phyloP scores from a whole-genome alignment of 2,888 invertebrate species.

The Harpalus rufipes region DNA sequence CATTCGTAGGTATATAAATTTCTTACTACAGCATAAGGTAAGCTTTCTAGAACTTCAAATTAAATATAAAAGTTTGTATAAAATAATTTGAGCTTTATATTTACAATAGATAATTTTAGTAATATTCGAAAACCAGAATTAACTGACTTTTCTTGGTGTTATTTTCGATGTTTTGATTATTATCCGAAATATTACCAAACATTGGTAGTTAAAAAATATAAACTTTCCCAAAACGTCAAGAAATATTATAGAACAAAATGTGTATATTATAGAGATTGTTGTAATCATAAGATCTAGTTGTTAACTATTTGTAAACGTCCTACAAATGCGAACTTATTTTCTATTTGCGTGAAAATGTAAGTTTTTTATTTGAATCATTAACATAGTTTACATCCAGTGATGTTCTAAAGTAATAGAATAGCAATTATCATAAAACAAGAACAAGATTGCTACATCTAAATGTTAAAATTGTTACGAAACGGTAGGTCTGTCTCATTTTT shows the following conservation, averaged over 20 bases:
- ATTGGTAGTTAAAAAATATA: constrained; percentile 3
- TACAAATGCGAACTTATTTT: background rate
- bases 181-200: background rate
- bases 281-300: background rate
- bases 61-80: constrained; percentile 34
- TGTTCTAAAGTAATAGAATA: background rate
- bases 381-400: background rate
- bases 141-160: constrained; percentile 4
- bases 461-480: background rate
- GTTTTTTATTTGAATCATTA: background rate
- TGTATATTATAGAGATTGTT: background rate
- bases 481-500: background rate
- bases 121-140: background rate
- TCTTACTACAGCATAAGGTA: constrained; percentile 22
- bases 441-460: background rate
- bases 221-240: background rate
- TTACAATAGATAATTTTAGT: constrained; percentile 14
- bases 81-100: constrained; percentile 47
- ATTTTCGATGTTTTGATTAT: constrained; percentile 14
- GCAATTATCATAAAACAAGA: background rate
- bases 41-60: constrained; percentile 25
- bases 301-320: background rate
- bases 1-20: background rate
- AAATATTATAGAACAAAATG: background rate
- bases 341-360: background rate